A percentile compares a stretch with the other conserved stretches of the same genome.
These are phyloP conservation scores for Pachycephus smyrnensis DNA, from an alignment of 2,888 invertebrate species.

Conservation along the genomic window DNA sequence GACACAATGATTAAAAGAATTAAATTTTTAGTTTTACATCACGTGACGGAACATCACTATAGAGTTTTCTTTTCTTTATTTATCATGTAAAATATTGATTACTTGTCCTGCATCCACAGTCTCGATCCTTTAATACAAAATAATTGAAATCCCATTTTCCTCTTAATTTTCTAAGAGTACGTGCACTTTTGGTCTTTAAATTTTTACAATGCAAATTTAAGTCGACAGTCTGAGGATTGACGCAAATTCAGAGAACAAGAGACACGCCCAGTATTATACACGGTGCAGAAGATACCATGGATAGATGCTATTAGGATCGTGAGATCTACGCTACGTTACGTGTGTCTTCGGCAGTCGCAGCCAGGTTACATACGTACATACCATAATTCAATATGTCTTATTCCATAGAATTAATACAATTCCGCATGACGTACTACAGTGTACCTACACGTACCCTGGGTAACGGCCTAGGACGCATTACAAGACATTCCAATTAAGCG, in stretches of 20 bases:
- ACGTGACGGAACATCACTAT: background rate
- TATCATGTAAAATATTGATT: background rate
- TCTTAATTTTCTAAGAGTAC: background rate
- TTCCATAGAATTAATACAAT: constrained; percentile 21
- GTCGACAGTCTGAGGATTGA: background rate
- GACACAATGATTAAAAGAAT: background rate
- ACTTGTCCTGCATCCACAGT: background rate
- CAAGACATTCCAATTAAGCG: constrained; percentile 37
- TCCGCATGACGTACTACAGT: constrained; percentile 14
- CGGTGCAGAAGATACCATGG: background rate
- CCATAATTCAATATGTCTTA: constrained; percentile 22
- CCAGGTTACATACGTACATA: constrained; percentile 4
- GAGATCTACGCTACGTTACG: background rate
- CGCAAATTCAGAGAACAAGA: background rate
- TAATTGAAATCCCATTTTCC: background rate
- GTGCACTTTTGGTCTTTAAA: background rate
- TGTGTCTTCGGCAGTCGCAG: background rate
- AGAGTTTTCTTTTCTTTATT: background rate
- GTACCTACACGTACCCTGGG: constrained; percentile 11
- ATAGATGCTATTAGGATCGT: background rate
- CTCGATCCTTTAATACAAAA: background rate
- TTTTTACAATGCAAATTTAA: background rate
- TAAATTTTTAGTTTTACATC: background rate
- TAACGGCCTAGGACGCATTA: constrained; percentile 27
- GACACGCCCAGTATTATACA: background rate